Base-by-base conservation (phyloP, 2,888 invertebrate genomes). In the Bombylius discolor region DNA sequence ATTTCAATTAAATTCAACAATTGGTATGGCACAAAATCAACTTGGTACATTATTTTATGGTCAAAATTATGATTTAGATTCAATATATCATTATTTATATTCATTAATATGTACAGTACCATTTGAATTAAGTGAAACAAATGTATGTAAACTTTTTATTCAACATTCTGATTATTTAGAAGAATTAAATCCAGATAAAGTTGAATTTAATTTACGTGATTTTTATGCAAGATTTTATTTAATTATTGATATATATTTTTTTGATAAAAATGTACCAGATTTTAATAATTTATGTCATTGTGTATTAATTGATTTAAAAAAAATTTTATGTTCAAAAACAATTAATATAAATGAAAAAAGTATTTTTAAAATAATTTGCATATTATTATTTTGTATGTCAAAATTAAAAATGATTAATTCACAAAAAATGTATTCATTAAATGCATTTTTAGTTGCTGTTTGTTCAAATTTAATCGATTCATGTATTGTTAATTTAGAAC, bases 1-100 rank as follows among this genome's bases (percentile, higher is more conserved):
- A 46, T 81, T 88, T 60, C 81, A 83, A 60, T 78, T 87, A 58
- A 86, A 88, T 70, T 83, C 86, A 51, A 81, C 83, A 36, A 81
- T 83, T 69, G 95, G 95, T 50, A 91, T 93, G 87, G 92, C 96
- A 4, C 89, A 91, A 69, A 96, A 97, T 76, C 96, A 96, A 74
- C 78, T 97, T 63, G 96, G 94, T 2, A 95, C 93, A 23, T 74
- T 97, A 53, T 85, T 85, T 58, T 84, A 87, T 63, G 85, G 82
- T 52, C 83, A 81, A 66, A 90, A 90, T 72, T 85, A 85, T 69
- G 87, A 87, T 66, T 76, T 94, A 58, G 91, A 94, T 72, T 91
- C 94, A 1, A 87, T 87, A 23, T 93, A 91, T 71, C 87, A 89
- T 72, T 96, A 95, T 68, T 82, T 95, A 64, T 82, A 92, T 73